phyloP scores from a whole-genome alignment of 2,888 invertebrate species.

The Subacronicta megacephala region DNA sequence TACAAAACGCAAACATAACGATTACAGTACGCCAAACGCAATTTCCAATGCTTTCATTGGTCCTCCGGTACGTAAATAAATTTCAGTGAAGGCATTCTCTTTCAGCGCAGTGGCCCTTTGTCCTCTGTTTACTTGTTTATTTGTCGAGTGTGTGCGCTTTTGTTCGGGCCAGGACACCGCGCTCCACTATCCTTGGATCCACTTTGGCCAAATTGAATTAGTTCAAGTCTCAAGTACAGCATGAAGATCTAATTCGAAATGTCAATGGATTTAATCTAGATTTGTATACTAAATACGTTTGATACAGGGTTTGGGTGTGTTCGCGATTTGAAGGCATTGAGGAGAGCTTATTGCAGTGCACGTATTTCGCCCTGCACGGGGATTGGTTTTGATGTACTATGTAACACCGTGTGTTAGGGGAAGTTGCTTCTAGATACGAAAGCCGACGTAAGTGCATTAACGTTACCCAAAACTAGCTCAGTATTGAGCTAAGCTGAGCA shows the following conservation, averaged over 20 bases:
- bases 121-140: constrained; percentile 67
- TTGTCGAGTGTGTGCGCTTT: constrained; percentile 70
- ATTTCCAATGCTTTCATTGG: constrained; percentile 63
- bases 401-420: not conserved
- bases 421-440: not conserved
- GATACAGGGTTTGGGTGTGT: constrained; percentile 22
- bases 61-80: constrained; percentile 67
- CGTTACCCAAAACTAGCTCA: not conserved
- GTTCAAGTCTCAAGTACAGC: constrained; percentile 67
- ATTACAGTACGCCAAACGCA: constrained; percentile 60
- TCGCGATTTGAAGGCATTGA: constrained; percentile 22
- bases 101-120: constrained; percentile 66
- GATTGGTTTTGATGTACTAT: constrained; percentile 15
- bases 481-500: not conserved
- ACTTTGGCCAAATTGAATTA: constrained; percentile 79
- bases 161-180: constrained; percentile 63
- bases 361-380: not conserved
- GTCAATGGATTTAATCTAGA: constrained; percentile 84
- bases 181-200: constrained; percentile 68
- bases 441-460: constrained; percentile 14
- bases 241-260: constrained; percentile 76
- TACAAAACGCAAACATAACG: constrained; percentile 54
- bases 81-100: constrained; percentile 65
- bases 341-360: constrained; percentile 18
- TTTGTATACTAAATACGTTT: constrained; percentile 65